Conservation (phyloP, 53 echinoderm and acorn worm genomes). For the Mesocentrotus franciscanus region DNA sequence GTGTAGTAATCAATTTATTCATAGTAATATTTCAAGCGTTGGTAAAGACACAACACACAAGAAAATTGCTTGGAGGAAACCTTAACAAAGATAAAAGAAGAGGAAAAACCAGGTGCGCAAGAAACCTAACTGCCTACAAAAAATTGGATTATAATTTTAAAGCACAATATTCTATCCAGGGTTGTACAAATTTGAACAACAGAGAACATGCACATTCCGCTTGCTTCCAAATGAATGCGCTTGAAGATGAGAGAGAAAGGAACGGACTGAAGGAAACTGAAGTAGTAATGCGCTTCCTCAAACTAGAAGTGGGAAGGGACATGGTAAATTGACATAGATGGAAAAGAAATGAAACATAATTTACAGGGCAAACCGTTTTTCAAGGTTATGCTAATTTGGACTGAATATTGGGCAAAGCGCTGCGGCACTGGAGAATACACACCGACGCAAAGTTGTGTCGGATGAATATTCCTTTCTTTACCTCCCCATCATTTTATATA, state of each 20-base stretch:
- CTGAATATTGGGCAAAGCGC: constrained; percentile 40
- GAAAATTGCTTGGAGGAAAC: neutral
- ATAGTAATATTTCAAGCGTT: too few relatives aligned
- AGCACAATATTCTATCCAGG: neutral
- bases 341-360: constrained; percentile 40
- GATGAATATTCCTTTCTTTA: constrained; percentile 29
- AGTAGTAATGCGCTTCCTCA: neutral
- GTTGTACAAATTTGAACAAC: neutral
- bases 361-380: constrained; percentile 17
- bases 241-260: neutral
- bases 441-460: constrained; percentile 15
- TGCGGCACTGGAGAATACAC: neutral
- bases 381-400: constrained; percentile 39
- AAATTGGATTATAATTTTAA: neutral
- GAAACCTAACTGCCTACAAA: neutral
- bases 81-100: neutral
- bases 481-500: constrained; percentile 37
- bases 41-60: too few relatives aligned
- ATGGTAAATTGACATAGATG: constrained; percentile 27
- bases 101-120: neutral
- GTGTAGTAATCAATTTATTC: too few relatives aligned
- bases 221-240: neutral
- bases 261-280: neutral
- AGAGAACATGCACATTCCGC: neutral
- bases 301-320: neutral